Percentiles rank a stretch among this genome's conserved stretches.
Conservation (phyloP, 1,140 invertebrate genomes). For the Mya arenaria region DNA sequence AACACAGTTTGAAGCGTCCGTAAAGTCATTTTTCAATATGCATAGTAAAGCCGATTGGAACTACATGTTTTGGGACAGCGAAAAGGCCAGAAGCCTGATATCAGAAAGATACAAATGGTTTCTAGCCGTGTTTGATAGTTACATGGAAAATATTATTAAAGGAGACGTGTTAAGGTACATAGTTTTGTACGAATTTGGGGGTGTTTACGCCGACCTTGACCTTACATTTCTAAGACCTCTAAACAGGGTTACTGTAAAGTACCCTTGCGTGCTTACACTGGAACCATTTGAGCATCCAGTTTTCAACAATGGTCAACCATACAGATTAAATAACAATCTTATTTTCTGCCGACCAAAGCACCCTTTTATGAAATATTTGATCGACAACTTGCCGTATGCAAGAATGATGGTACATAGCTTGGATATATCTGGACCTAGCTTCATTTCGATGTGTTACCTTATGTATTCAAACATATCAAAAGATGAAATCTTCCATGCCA, state of each 20-base stretch:
- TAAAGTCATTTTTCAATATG: no score
- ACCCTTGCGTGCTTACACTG: slow-evolving; percentile 69
- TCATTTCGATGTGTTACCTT: no score
- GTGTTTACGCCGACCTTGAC: slow-evolving; percentile 73
- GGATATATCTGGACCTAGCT: no score
- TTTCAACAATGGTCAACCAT: slow-evolving; percentile 60
- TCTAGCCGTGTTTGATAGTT: not conserved
- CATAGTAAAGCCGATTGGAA: slow-evolving; percentile 17
- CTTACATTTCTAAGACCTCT: slow-evolving; percentile 67
- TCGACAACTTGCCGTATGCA: no score
- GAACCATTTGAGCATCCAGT: slow-evolving; percentile 69
- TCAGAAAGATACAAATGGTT: not conserved
- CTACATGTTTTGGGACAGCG: slow-evolving; percentile 28
- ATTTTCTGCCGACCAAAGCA: slow-evolving; percentile 68
- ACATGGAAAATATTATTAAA: not conserved
- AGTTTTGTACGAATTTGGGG: slow-evolving; percentile 71
- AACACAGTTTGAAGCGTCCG: not conserved
- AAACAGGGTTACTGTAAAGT: slow-evolving; percentile 57
- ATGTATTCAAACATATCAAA: no score
- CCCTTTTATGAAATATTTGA: slow-evolving; percentile 68
- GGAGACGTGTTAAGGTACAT: slow-evolving; percentile 68
- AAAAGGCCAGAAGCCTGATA: not conserved
- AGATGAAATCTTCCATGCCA: no score
- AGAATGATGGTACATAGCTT: no score
- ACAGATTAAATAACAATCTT: slow-evolving; percentile 67